Conservation (phyloP, 2,113 vertebrate genomes). For the Hoplias malabaricus region DNA sequence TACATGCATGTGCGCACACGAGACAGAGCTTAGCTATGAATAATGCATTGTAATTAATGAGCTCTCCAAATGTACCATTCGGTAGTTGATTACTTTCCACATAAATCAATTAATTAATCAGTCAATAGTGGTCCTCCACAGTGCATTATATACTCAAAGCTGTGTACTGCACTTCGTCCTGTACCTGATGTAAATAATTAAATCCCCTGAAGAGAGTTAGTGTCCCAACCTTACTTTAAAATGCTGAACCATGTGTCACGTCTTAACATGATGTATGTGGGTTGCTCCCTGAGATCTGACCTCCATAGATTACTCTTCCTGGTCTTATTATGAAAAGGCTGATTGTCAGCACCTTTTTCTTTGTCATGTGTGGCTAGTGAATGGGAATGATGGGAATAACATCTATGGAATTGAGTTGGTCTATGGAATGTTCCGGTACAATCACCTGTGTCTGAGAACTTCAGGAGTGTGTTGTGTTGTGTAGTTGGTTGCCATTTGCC, state of each 20-base stretch:
- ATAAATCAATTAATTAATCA: constrained; percentile 79
- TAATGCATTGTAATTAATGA: constrained; percentile 78
- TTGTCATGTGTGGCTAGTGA: not conserved
- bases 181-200: constrained; percentile 69
- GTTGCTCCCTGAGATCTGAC: constrained; percentile 7
- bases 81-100: constrained; percentile 71
- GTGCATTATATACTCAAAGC: constrained; percentile 72
- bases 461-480: not conserved
- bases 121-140: constrained; percentile 75
- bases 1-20: not conserved
- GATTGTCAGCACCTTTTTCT: not conserved
- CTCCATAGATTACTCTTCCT: constrained; percentile 24
- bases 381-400: not conserved
- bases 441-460: not conserved
- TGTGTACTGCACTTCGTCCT: constrained; percentile 59
- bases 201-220: constrained; percentile 51
- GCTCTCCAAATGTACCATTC: constrained; percentile 69
- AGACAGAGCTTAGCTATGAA: constrained; percentile 65
- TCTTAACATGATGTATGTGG: constrained; percentile 40
- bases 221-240: not conserved
- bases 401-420: not conserved
- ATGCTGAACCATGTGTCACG: constrained; percentile 10
- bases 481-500: not conserved
- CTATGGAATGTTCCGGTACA: not conserved
- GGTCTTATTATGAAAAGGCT: constrained; percentile 24